Evolutionary conservation across 2,888 invertebrate species (phyloP), one percentile per base, ranked within the genome.

Genomic region (Ischnus inquisitorius): DNA sequence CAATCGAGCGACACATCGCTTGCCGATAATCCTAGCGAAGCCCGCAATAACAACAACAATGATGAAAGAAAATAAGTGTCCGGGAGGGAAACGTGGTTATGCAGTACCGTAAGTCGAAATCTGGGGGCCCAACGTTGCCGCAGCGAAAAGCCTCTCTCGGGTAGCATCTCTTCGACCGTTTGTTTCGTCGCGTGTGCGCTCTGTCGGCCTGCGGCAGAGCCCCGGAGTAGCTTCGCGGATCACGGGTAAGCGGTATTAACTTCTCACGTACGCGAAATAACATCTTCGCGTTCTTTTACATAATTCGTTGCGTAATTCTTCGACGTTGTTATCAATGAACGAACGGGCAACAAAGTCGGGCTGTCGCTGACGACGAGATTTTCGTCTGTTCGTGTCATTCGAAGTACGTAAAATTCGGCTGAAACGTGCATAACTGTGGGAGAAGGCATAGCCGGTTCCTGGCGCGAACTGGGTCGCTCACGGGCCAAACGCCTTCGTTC

Each of bases 151-250:
- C 28, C 34, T 8, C 41, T 60, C 39, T 43, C 39, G 64, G 19
- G 34, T 39, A 22, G 46, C 25, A 3, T 34, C 12, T 14, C 14
- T 57, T 28, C n/a, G n/a, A 34, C 19, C 34, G 10, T 72, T 28
- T 51, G 75, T 51, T 51, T 60, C 54, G 79, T 83, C 83, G 85
- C 62, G 82, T 79, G 77, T 76, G 76, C 79, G 85, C 67, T 82
- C 85, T 79, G 83, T 79, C 82, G 79, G 25, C 68, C 81, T 65
- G 80, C 22, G 43, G 74, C 65, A 34, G 71, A 62, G 62, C 74
- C 57, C 74, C 69, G 71, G 54, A 60, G 64, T 48, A 64, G 78
- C 51, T 62, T 79, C 67, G 78, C 84, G 74, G 64, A 74, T 78
- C 46, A 75, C 81, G 79, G 83, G 81, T 81, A 79, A 80, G 82